Evolutionary conservation across 2,797 vertebrate genomes (phyloP).

Genomic region (Setipinna tenuifilis): DNA sequence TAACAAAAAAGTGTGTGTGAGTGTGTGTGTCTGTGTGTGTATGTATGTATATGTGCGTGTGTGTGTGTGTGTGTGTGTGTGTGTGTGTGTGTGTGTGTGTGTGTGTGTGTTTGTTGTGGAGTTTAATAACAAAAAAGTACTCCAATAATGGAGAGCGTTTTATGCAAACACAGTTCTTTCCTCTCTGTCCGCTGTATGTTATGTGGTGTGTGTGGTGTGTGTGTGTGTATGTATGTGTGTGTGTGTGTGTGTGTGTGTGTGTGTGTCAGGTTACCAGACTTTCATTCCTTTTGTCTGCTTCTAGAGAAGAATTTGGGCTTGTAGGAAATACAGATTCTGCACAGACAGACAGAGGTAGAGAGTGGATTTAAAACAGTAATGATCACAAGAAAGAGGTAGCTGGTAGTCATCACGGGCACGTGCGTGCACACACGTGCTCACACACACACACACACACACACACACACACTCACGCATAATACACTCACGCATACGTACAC

Average conservation of each 20-base stretch:
- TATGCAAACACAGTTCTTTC: slow-evolving; percentile 29
- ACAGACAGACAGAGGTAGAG: no score
- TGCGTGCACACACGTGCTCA: slow-evolving; percentile 34
- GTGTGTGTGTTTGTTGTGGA: no score
- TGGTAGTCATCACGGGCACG: slow-evolving; percentile 27
- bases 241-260: no score
- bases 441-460: not conserved
- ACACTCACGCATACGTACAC: slow-evolving; percentile 1
- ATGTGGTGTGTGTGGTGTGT: no score
- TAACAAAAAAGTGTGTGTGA: no score
- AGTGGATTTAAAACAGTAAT: not conserved
- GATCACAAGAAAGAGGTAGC: not conserved
- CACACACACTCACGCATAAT: not conserved
- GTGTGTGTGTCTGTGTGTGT: no score
- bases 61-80: no score
- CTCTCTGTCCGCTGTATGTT: no score
- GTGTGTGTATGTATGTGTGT: no score
- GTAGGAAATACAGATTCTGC: not conserved
- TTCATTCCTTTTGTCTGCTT: not conserved
- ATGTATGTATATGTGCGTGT: no score
- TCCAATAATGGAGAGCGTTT: slow-evolving; percentile 64
- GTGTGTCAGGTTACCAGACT: not conserved
- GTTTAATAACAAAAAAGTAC: no score
- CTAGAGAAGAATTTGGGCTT: not conserved
- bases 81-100: no score